Evolutionary conservation across 2,888 invertebrate species (phyloP).

Genomic region (Nasonia oneida): DNA sequence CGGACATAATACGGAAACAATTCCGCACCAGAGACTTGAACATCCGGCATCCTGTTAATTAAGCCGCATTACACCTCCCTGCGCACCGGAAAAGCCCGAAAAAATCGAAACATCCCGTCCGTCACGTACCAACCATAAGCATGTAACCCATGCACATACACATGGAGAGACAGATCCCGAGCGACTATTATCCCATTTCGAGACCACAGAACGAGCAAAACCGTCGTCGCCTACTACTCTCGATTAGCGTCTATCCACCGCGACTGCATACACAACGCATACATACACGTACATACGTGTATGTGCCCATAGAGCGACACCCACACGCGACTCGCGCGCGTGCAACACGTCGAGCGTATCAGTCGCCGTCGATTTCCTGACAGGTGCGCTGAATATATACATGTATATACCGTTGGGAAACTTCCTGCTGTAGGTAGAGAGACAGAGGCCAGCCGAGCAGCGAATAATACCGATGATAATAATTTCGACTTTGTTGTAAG

Average conservation of each 20-base stretch:
- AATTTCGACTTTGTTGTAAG: slow-evolving; percentile 33
- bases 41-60: slow-evolving; percentile 31
- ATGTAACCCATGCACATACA: neutral
- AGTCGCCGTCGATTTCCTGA: slow-evolving; percentile 47
- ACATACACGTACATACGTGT: neutral
- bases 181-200: slow-evolving; percentile 2
- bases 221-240: neutral
- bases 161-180: neutral
- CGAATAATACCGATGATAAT: slow-evolving; percentile 35
- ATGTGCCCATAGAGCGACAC: neutral
- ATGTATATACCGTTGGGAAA: slow-evolving; percentile 25
- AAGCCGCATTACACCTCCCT: slow-evolving; percentile 1
- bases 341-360: slow-evolving; percentile 19
- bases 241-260: neutral
- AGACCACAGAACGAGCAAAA: slow-evolving; percentile 9
- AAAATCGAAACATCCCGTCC: slow-evolving; percentile 7
- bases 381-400: slow-evolving; percentile 27
- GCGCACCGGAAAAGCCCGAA: neutral
- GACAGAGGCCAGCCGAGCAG: slow-evolving; percentile 19
- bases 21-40: neutral
- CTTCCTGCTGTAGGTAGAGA: slow-evolving; percentile 32
- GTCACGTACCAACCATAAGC: neutral
- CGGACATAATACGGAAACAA: neutral
- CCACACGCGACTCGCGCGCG: slow-evolving; percentile 16
- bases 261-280: neutral